A percentile compares a stretch with the other conserved stretches of the same genome.
phyloP scores from a whole-genome alignment of 2,888 invertebrate species.

The Hypomecis punctinalis region DNA sequence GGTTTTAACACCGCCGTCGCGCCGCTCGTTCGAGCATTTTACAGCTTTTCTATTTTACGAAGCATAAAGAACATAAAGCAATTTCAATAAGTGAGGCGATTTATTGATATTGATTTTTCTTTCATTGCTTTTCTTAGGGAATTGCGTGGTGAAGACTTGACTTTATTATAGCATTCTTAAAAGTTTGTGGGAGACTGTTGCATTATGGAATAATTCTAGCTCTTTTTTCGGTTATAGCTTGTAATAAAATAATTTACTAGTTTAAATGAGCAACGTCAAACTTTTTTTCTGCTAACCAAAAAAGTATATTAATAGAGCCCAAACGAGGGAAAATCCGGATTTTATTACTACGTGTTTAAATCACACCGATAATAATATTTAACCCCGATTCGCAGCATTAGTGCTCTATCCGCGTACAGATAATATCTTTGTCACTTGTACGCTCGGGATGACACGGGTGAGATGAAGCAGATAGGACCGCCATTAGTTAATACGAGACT shows the following conservation, averaged over 20 bases:
- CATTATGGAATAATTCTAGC: no score
- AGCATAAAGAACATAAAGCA: slow-evolving; percentile 7
- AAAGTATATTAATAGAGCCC: no score
- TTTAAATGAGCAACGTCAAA: no score
- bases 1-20: slow-evolving; percentile 8
- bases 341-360: no score
- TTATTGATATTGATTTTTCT: slow-evolving; percentile 10
- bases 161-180: no score
- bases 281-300: no score
- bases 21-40: neutral
- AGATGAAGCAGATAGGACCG: slow-evolving; percentile 10
- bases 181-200: no score
- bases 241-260: no score
- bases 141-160: no score
- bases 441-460: slow-evolving; percentile 7
- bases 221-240: no score
- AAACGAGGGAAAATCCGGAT: no score
- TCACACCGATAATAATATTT: neutral
- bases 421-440: slow-evolving; percentile 8
- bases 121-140: neutral
- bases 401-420: slow-evolving; percentile 1
- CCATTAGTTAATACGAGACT: slow-evolving; percentile 6
- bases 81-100: slow-evolving; percentile 5
- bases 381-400: slow-evolving; percentile 1
- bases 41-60: slow-evolving; percentile 15